Evolutionary conservation across 2,113 vertebrate species (phyloP).

Genomic region (Neogobius melanostomus): DNA sequence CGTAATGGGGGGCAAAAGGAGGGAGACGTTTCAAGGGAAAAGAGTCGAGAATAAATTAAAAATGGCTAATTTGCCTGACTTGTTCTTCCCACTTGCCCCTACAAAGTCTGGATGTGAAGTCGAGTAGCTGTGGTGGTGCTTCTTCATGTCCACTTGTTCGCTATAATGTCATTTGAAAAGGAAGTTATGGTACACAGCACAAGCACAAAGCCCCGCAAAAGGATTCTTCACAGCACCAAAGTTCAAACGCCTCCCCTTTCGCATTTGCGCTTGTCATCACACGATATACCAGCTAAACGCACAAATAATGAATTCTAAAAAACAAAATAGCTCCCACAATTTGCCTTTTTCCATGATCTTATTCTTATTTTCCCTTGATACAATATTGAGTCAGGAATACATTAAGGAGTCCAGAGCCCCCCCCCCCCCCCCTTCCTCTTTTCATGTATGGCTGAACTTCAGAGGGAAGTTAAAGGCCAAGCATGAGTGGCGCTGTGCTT

Average conservation of each 20-base stretch:
- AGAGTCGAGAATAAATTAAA: slow-evolving; percentile 37
- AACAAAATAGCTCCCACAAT: slow-evolving; percentile 21
- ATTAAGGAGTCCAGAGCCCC: slow-evolving; percentile 59
- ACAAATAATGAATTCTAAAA: slow-evolving; percentile 42
- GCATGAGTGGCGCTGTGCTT: slow-evolving; percentile 89
- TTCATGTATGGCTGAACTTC: slow-evolving; percentile 81
- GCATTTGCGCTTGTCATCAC: slow-evolving; percentile 61
- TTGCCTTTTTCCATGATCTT: slow-evolving; percentile 19
- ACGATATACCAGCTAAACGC: slow-evolving; percentile 65
- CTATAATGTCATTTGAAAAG: slow-evolving; percentile 60
- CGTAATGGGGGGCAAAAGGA: slow-evolving; percentile 53
- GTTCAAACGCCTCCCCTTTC: slow-evolving; percentile 73
- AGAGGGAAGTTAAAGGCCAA: slow-evolving; percentile 88
- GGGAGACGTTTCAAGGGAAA: slow-evolving; percentile 54
- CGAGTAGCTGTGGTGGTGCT: slow-evolving; percentile 17
- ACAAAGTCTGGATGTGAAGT: slow-evolving; percentile 48
- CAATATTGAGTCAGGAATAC: slow-evolving; percentile 75
- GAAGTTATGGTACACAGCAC: slow-evolving; percentile 76
- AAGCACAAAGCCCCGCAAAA: slow-evolving; percentile 73
- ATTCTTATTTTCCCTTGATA: slow-evolving; percentile 52
- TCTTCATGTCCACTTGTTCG: slow-evolving; percentile 54
- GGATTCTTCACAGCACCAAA: slow-evolving; percentile 72
- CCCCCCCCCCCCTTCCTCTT: slow-evolving; percentile 29
- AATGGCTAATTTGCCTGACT: slow-evolving; percentile 48
- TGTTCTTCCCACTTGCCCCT: slow-evolving; percentile 43